Evolutionary conservation across 2,888 invertebrate species (phyloP).

Genomic region (Sarcophaga carnaria): DNA sequence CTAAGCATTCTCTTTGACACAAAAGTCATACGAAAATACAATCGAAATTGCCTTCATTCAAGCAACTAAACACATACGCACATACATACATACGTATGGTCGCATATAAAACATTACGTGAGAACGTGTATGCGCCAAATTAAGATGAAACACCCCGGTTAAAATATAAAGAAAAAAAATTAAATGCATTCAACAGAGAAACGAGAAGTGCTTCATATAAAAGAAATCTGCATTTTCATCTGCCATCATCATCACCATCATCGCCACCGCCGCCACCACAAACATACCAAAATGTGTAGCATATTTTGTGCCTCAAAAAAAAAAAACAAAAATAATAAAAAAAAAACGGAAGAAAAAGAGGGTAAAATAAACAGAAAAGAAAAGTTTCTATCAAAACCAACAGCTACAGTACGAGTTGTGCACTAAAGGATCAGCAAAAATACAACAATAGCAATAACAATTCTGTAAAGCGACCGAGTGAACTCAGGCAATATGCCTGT

Average conservation of each 20-base stretch:
- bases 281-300: conserved; percentile 33
- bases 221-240: conserved; percentile 35
- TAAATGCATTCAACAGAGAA: conserved; percentile 8
- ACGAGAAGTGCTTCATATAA: background rate
- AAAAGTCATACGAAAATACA: conserved; percentile 20
- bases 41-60: conserved; percentile 27
- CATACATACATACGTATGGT: background rate
- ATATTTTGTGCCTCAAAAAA: background rate
- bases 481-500: conserved; percentile 49
- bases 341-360: background rate
- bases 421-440: background rate
- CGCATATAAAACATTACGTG: conserved; percentile 2
- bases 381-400: conserved; percentile 36
- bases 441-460: conserved; percentile 47
- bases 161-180: background rate
- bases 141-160: conserved; percentile 10
- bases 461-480: conserved; percentile 48
- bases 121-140: conserved; percentile 16
- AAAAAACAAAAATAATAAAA: too few species aligned
- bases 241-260: background rate
- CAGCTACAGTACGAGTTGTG: background rate
- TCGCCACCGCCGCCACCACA: background rate
- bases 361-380: conserved; percentile 8
- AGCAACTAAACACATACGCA: background rate
- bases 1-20: conserved; percentile 46